Evolutionary conservation across 1,140 invertebrate species (phyloP), one percentile per base, ranked within the genome.

Genomic region (Drosophila dunni): DNA sequence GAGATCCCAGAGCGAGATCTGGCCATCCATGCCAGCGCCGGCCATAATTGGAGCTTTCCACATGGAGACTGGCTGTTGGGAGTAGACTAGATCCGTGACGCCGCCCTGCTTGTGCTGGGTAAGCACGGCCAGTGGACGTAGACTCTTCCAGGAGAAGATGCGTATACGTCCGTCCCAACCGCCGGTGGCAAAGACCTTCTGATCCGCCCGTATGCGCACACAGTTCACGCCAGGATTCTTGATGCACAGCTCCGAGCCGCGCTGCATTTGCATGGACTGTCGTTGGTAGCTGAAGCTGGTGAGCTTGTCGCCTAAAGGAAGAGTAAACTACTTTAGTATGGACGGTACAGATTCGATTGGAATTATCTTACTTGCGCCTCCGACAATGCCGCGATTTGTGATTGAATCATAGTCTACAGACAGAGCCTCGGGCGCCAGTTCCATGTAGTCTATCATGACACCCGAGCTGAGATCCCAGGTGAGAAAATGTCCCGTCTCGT

Each of bases 161-260:
- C 96, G 93, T 45, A 97, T 93, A 53, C 94, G 94, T 4, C 95
- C 95, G 88, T 97, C 97, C 95, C 96, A 97, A 17, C 96, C 95
- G 38, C 95, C 96, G 20, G 94, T 93, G 17, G 95, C 94, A 83
- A 97, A 95, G 6, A 97, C 94, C 92, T 96, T 97, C 9, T 94
- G 93, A 93, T 97, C 96, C 0, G 92, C 80, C 62, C 96, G 93
- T 51, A 96, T 94, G 69, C 93, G 93, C n/a, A 97, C 92, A 73
- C 94, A 94, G 84, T 95, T 95, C 33, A 95, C 95, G 45, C 97
- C 97, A 6, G 94, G 92, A 91, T 96, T 96, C 78, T 95, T 96
- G 9, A 96, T 93, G 34, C 92, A 90, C 40, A 96, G 90, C 78
- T 94, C 94, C 67, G 92, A 92, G 91, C 94, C 94, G 66, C 94